Evolutionary conservation across 1,140 invertebrate species (phyloP).

Genomic region (Calliphora vicina): DNA sequence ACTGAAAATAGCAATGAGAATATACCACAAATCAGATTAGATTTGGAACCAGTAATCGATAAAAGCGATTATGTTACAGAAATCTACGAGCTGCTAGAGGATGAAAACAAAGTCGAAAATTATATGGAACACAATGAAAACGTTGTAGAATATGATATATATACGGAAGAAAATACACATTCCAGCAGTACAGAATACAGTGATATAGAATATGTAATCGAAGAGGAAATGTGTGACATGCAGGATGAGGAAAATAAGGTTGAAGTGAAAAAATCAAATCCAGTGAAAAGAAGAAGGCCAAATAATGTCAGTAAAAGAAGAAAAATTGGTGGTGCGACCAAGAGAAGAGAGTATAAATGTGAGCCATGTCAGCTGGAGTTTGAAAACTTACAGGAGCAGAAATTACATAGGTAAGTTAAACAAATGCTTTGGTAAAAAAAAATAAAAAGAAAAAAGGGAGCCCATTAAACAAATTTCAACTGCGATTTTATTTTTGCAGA

Average conservation of each 20-base stretch:
- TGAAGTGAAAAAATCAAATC: not conserved
- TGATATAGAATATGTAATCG: not conserved
- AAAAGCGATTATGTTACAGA: conserved; percentile 17
- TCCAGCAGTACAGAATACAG: not conserved
- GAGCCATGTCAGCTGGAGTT: conserved; percentile 24
- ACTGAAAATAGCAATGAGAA: too few species aligned
- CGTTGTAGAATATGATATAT: not conserved
- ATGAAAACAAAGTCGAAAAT: not conserved
- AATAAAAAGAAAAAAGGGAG: too few species aligned
- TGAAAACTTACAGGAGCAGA: conserved; percentile 7
- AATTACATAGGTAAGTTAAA: conserved; percentile 32
- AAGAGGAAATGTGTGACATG: not conserved
- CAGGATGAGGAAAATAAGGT: not conserved
- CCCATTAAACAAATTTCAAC: too few species aligned
- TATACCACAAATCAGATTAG: not conserved
- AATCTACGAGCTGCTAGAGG: not conserved
- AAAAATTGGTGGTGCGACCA: not conserved
- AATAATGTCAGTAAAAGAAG: not conserved
- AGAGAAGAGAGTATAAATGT: conserved; percentile 16
- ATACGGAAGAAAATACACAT: not conserved
- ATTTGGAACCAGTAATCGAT: conserved; percentile 1
- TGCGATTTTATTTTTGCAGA: too few species aligned
- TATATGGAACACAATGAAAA: not conserved
- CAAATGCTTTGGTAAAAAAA: too few species aligned
- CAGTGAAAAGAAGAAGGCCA: not conserved